Percentiles rank a stretch among this genome's conserved stretches.
Conservation (phyloP, 30 jellyfish, hydroid and myxozoan species). For the Turritopsis rubra region DNA sequence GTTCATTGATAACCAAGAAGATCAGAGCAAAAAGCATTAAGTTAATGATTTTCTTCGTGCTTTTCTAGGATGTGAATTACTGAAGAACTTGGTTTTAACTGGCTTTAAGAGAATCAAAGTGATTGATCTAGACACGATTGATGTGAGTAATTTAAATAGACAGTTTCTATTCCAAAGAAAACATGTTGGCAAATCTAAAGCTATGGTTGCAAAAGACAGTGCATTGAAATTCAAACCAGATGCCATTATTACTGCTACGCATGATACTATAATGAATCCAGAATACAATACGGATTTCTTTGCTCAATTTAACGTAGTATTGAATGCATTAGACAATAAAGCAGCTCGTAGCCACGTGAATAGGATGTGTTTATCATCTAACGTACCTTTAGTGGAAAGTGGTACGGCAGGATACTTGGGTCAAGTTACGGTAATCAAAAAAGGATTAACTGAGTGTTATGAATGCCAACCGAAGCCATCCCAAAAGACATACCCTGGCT, state of each 20-base stretch:
- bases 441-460: constrained; percentile 92
- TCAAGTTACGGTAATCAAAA: constrained; percentile 83
- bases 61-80: constrained; percentile 63
- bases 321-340: constrained; percentile 94
- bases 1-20: too few species aligned
- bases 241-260: constrained; percentile 55
- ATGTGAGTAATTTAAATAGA: constrained; percentile 90
- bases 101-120: constrained; percentile 67
- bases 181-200: constrained; percentile 93
- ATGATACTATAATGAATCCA: constrained; percentile 79
- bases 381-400: constrained; percentile 92
- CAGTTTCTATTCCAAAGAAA: constrained; percentile 88
- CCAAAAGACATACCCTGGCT: constrained; percentile 91
- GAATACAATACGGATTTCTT: constrained; percentile 75
- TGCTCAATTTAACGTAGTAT: constrained; percentile 61
- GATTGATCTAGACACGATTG: constrained; percentile 95
- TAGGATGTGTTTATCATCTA: constrained; percentile 96
- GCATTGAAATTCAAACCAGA: constrained; percentile 52
- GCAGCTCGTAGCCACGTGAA: constrained; percentile 98
- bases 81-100: constrained; percentile 76
- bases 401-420: constrained; percentile 99
- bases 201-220: constrained; percentile 71
- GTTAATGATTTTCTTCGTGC: not conserved
- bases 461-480: constrained; percentile 98
- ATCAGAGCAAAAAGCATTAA: too few species aligned